phyloP scores from a whole-genome alignment of 1,140 invertebrate species.

The Panagrolaimus sp. region DNA sequence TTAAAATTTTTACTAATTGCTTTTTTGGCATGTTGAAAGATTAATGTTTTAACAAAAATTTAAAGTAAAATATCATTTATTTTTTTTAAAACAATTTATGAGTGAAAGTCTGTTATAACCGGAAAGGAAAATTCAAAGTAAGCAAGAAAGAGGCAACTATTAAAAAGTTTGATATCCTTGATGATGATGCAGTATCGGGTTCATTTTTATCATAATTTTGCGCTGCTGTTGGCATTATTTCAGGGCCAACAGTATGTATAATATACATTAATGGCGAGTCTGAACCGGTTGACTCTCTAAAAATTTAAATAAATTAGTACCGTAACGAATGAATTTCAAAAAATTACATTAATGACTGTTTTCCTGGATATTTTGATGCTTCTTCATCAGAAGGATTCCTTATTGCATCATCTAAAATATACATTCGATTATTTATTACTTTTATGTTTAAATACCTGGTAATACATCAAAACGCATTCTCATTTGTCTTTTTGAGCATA shows the following conservation, averaged over 20 bases:
- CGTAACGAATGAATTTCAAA: not conserved
- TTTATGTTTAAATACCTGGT: constrained; percentile 1
- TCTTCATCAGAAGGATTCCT: too few relatives aligned
- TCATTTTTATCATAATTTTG: constrained; percentile 5
- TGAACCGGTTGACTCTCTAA: constrained; percentile 1
- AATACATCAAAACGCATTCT: constrained; percentile 42
- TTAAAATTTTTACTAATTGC: too few relatives aligned
- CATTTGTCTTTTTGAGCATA: constrained; percentile 40
- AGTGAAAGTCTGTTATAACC: not conserved
- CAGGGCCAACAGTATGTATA: constrained; percentile 29
- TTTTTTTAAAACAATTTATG: too few relatives aligned
- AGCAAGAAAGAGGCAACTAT: constrained; percentile 8
- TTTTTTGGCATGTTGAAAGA: too few relatives aligned
- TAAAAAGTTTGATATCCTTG: constrained; percentile 4
- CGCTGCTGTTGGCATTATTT: constrained; percentile 11
- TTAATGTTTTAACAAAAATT: too few relatives aligned
- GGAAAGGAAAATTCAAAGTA: not conserved
- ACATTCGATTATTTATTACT: not conserved
- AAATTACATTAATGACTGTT: too few relatives aligned
- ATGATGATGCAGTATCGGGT: not conserved
- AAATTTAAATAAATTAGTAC: not conserved
- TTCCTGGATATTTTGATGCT: too few relatives aligned
- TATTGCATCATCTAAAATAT: not conserved
- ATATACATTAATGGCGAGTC: constrained; percentile 25
- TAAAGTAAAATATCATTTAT: too few relatives aligned